Evolutionary conservation across 2,888 invertebrate species (phyloP).

Genomic region (Plebejus melissa): DNA sequence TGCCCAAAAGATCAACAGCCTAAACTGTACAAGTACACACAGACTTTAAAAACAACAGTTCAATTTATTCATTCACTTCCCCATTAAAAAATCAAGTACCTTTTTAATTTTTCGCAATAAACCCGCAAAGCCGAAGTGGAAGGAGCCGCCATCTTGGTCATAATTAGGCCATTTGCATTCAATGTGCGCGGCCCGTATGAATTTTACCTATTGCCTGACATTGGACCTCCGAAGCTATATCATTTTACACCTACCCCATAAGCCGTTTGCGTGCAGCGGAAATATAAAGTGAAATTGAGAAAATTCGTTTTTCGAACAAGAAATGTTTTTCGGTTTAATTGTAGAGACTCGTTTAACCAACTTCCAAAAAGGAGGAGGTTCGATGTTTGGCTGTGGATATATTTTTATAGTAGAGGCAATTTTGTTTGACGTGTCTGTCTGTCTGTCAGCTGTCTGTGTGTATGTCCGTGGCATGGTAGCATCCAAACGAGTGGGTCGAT

Average conservation of each 20-base stretch:
- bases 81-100: conserved; percentile 32
- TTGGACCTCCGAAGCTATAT: conserved; percentile 76
- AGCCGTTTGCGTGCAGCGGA: conserved; percentile 26
- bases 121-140: conserved; percentile 47
- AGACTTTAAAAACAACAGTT: background rate
- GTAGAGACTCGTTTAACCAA: background rate
- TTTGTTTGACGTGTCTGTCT: too few relatives aligned
- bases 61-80: conserved; percentile 11
- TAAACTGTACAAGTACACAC: background rate
- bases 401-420: too few relatives aligned
- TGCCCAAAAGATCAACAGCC: background rate
- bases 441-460: too few relatives aligned
- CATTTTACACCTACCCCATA: conserved; percentile 67
- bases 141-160: conserved; percentile 64
- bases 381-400: too few relatives aligned
- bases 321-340: background rate
- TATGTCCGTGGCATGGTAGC: too few relatives aligned
- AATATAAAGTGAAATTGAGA: conserved; percentile 23
- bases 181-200: conserved; percentile 64
- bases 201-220: conserved; percentile 78
- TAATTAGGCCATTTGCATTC: conserved; percentile 77
- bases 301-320: background rate
- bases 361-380: too few relatives aligned
- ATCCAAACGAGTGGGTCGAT: too few relatives aligned
- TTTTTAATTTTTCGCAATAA: conserved; percentile 45